Evolutionary conservation across 2,888 invertebrate species (phyloP).

Genomic region (Mystacides longicornis): DNA sequence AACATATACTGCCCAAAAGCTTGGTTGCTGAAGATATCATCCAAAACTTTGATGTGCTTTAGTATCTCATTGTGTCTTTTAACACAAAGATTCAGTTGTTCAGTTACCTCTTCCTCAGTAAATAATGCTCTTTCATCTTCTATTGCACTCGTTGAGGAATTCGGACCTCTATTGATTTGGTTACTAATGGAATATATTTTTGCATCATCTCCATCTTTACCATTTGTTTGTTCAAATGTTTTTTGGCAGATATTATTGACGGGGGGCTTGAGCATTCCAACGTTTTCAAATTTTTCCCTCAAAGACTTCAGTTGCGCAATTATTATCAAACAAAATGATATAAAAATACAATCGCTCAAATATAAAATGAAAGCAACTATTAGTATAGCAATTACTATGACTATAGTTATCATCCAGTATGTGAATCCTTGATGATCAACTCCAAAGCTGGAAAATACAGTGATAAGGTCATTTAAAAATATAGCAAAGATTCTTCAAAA

Average conservation of each 20-base stretch:
- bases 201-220: neutral
- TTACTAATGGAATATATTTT: neutral
- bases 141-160: neutral
- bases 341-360: neutral
- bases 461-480: no score
- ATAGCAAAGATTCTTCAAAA: no score
- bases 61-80: neutral
- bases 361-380: neutral
- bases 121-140: no score
- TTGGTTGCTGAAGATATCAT: neutral
- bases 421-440: neutral
- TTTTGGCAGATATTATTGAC: neutral
- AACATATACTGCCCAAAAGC: neutral
- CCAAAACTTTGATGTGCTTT: neutral
- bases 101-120: neutral
- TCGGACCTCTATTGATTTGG: neutral
- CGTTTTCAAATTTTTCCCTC: neutral
- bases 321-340: neutral
- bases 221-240: neutral
- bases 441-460: neutral
- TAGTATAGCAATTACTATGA: neutral
- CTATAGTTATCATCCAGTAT: neutral
- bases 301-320: neutral
- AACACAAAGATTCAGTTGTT: neutral
- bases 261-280: neutral